Base-by-base conservation (phyloP, 1,140 invertebrate species). In the Anoplolepis gracilipes region DNA sequence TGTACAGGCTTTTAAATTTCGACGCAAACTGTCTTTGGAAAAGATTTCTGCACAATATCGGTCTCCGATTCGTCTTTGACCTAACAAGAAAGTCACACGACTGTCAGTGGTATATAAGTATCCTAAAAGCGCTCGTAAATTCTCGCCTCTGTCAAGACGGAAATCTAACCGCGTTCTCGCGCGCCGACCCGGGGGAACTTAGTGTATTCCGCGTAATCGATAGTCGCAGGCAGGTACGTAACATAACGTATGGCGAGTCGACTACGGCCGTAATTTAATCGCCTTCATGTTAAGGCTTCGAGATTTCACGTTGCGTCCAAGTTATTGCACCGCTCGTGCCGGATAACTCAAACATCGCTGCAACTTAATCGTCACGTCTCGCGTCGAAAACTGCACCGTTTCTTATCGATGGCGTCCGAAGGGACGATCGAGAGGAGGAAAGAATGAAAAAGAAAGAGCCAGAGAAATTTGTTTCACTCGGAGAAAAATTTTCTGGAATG, bases 291-390 rank as follows among this genome's bases (percentile, higher is more conserved):
- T 82, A 87, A 88, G 87, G 84, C 84, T 87, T 73, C 84, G 91
- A 91, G 82, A 91, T 91, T 89, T 89, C 87, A 69, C 90, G 78
- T 82, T 82, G 78, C 89, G 88, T 75, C 77, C 78, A 90, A 92
- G 91, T 91, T 92, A 91, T 92, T 92, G 88, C 84, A 81, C 85
- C 89, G 87, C 85, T 90, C 92, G 92, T 93, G 92, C 89, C 91
- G 89, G 84, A 90, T 92, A 92, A 87, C 79, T 92, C 76, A 93
- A 93, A 92, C 92, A 93, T 89, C 89, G 70, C 22, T 84, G 86
- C 82, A 82, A 90, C 92, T 84, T 92, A 92, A 93, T 93, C 91
- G 90, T 92, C 92, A 92, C 92, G 92, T 92, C 84, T 65, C 86
- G 86, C 84, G 84, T 89, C 84, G 85, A 88, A 89, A 69, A 86